phyloP scores from a whole-genome alignment of 2,888 invertebrate genomes.

The Ennomos fuscantarius region DNA sequence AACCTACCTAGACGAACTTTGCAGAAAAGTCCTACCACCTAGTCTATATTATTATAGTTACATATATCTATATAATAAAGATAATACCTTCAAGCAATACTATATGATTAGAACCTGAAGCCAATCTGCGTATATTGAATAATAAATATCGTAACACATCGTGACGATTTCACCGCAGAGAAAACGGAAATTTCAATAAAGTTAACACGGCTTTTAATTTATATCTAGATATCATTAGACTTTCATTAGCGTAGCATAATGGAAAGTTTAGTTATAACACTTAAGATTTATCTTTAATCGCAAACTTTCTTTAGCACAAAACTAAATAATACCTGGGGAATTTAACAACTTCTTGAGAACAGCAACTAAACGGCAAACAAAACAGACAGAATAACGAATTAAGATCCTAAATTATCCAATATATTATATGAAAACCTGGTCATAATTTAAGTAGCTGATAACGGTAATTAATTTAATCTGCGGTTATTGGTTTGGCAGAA shows the following conservation, averaged over 20 bases:
- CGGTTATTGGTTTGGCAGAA: constrained; percentile 49
- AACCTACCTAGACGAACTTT: no score
- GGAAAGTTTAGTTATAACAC: constrained; percentile 33
- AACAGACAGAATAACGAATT: no score
- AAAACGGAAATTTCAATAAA: constrained; percentile 34
- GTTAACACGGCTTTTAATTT: constrained; percentile 33
- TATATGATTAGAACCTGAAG: constrained; percentile 8
- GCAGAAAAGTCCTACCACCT: no score
- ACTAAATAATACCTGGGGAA: not conserved
- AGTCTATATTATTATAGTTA: no score
- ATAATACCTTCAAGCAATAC: no score
- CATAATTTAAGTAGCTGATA: constrained; percentile 18
- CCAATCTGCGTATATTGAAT: constrained; percentile 10
- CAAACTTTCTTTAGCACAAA: constrained; percentile 6
- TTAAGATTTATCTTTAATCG: constrained; percentile 10
- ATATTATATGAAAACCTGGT: constrained; percentile 13
- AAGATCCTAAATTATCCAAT: no score
- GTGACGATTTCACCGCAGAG: constrained; percentile 29
- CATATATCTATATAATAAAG: no score
- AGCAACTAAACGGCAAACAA: no score
- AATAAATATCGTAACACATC: constrained; percentile 19
- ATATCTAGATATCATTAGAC: constrained; percentile 31
- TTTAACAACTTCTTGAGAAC: not conserved
- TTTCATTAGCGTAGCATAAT: constrained; percentile 37
- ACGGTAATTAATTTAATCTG: constrained; percentile 51